Base-by-base conservation (phyloP, 2,888 invertebrate genomes). In the Calephelis perditalis region DNA sequence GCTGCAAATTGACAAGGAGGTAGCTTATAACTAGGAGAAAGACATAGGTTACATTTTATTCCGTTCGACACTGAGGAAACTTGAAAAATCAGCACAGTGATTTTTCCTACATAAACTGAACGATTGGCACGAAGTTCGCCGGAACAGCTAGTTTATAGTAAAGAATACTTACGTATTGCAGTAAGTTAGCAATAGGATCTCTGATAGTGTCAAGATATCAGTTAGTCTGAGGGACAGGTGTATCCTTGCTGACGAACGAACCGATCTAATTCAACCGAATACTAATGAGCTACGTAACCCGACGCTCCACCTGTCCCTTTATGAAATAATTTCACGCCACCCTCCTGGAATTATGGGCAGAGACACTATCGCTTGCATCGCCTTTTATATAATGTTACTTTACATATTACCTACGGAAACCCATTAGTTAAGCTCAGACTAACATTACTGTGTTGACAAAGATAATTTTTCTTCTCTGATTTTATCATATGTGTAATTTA, bases 301-400 rank as follows among this genome's bases (percentile, higher is more conserved):
- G 82, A 88, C 77, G 75, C 85, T 78, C 70, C 89, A 89, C 88
- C 89, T 89, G 89, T 86, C 89, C 15, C 72, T 73, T 75, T 80
- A 82, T 78, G 74, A 82, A 82, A 86, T 85, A 84, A 79, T 86
- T 86, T 86, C 84, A 87, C 82, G 76, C 68, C 82, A 80, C 83
- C 85, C 84, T 81, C 81, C 80, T 71, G 77, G 83, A 81, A 85
- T 83, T 86, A 84, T 82, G 82, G 82, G 84, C 84, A 84, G 82
- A 83, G 74, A 77, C 75, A 77, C 73, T 84, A 86, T 87, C 87
- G 57, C 57, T 45, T 40, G 60, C 58, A 66, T 67, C 67, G 46
- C 15, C 5, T 15, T 49, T 49, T 49, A 55, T 59, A 55, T 59
- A 45, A 55, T 45, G 54, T 55, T 59, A 55, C 44, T 49, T 56